Evolutionary conservation across 2,797 vertebrate genomes (phyloP), one percentile per base, ranked within the genome.

Genomic region (Catamblyrhynchus diadema): DNA sequence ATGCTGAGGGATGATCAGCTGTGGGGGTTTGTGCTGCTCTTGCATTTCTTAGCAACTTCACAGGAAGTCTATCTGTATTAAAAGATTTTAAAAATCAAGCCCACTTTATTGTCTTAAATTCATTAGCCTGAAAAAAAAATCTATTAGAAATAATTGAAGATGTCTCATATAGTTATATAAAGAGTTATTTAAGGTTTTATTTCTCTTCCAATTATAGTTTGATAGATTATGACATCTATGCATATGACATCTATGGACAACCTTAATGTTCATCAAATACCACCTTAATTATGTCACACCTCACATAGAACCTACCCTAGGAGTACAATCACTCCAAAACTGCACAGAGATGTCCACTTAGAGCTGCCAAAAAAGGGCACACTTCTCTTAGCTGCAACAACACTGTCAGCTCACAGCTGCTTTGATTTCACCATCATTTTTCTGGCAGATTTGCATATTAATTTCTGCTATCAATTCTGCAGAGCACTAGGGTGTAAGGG

Each of bases 401-500:
- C 27, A 28, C 33, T 4, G 2, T 27, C 62, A 48, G 28, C 59
- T 81, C 53, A 50, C n/a, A 74, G 50, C 42, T 79, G 32, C 65
- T 79, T 42, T 13, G 37, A 67, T 30, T 53, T 32, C 62, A 65
- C 44, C 54, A 37, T 42, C 37, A 82, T 72, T 56, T 47, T 92
- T 56, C 86, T 54, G 54, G 28, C 73, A 88, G 32, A 19, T 80
- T 86, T 94, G 54, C 51, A 70, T 94, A 62, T 90, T 92, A 93
- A 88, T 93, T 93, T 93, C 64, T 37, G 41, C 27, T 67, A 87
- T 28, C 39, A 71, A 88, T 66, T 7, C 5, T 35, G 53, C 56
- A 91, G 75, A 77, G 42, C 42, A 50, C 47, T 65, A 61, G 30
- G 30, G 18, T 54, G 17, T n/a, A 75, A 83, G 17, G 33, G 60